Conservation (phyloP, 2,797 vertebrate species). For the Sebastes flavidus region DNA sequence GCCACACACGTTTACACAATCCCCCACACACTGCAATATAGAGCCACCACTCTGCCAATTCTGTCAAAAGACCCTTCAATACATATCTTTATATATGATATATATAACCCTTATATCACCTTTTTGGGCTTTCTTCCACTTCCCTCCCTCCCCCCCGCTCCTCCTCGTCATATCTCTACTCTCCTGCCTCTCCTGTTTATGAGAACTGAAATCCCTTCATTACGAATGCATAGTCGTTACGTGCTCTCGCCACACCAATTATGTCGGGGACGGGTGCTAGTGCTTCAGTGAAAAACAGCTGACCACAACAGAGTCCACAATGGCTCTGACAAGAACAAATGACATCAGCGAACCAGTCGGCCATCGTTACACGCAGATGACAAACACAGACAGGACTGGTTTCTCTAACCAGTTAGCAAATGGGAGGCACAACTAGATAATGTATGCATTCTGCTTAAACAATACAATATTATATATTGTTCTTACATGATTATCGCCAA, state of each 20-base stretch:
- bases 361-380: conserved; percentile 32
- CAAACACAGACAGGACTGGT: conserved; percentile 7
- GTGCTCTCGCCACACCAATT: conserved; percentile 55
- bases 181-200: conserved; percentile 42
- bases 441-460: not conserved
- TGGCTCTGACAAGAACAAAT: conserved; percentile 61
- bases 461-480: not conserved
- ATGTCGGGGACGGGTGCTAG: conserved; percentile 34
- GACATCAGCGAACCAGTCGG: conserved; percentile 40
- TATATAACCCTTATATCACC: conserved; percentile 12
- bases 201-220: conserved; percentile 54
- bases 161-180: conserved; percentile 18
- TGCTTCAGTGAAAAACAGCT: conserved; percentile 51
- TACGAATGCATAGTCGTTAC: conserved; percentile 60
- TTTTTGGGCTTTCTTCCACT: conserved; percentile 22
- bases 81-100: not conserved
- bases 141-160: not conserved
- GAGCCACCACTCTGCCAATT: conserved; percentile 28
- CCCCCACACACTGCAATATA: conserved; percentile 11
- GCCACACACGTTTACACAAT: conserved; percentile 3
- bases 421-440: not conserved
- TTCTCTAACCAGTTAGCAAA: not conserved
- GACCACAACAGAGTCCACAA: conserved; percentile 55
- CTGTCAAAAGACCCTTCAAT: conserved; percentile 27
- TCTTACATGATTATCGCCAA: not conserved